Percentiles rank a stretch among this genome's conserved stretches.
Evolutionary conservation across 2,797 vertebrate genomes (phyloP).

Genomic region (Hyperoplus lanceolatus): DNA sequence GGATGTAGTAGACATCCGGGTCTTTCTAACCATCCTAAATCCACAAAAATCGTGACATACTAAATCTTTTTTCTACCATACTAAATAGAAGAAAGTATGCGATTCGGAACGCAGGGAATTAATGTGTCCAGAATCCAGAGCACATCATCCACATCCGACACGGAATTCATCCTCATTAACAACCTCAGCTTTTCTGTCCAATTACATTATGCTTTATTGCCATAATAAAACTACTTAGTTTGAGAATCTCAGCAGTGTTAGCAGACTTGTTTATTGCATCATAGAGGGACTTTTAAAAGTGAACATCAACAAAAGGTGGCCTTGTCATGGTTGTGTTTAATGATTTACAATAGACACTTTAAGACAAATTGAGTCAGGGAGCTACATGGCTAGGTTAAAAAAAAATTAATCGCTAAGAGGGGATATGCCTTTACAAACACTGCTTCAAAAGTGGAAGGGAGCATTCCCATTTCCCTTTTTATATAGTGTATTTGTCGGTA

Average conservation of each 20-base stretch:
- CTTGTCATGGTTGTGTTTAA: slow-evolving; percentile 3
- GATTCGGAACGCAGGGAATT: background rate
- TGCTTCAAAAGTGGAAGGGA: slow-evolving; percentile 19
- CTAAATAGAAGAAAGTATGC: background rate
- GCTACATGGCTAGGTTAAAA: background rate
- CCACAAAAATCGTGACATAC: no score
- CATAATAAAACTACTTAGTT: slow-evolving; percentile 55
- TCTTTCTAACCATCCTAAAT: no score
- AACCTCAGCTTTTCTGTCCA: slow-evolving; percentile 55
- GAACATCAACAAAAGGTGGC: slow-evolving; percentile 12
- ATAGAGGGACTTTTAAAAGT: slow-evolving; percentile 32
- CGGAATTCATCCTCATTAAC: slow-evolving; percentile 58
- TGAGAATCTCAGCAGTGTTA: slow-evolving; percentile 46
- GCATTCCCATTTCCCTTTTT: slow-evolving; percentile 43
- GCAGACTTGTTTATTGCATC: slow-evolving; percentile 44
- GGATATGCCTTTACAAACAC: slow-evolving; percentile 31
- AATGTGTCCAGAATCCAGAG: slow-evolving; percentile 60
- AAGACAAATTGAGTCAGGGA: background rate
- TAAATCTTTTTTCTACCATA: no score
- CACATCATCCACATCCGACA: slow-evolving; percentile 46
- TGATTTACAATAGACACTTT: background rate
- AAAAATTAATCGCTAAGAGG: slow-evolving; percentile 5
- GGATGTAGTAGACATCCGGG: no score
- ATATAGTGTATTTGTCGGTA: slow-evolving; percentile 22
- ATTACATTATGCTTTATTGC: slow-evolving; percentile 54